Percentiles rank a stretch among this genome's conserved stretches.
Evolutionary conservation across 2,888 invertebrate genomes (phyloP).

Genomic region (Caenorhabditis sinica): DNA sequence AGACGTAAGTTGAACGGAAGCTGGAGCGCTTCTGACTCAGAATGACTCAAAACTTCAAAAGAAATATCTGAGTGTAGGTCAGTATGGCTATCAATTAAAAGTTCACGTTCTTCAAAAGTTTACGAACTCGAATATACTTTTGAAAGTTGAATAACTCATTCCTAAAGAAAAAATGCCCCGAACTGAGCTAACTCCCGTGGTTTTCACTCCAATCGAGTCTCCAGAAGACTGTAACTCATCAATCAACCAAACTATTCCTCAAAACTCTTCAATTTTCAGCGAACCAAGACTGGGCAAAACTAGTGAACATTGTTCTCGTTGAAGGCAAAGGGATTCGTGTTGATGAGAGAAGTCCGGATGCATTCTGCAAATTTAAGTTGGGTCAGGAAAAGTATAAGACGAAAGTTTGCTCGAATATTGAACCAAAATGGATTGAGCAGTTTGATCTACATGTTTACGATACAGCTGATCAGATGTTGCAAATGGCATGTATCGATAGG

Average conservation of each 20-base stretch:
- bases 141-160: no score
- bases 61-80: not conserved
- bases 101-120: not conserved
- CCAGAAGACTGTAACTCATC: not conserved
- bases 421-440: slow-evolving; percentile 96
- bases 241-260: not conserved
- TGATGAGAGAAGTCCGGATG: slow-evolving; percentile 87
- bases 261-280: slow-evolving; percentile 9
- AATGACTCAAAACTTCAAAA: no score
- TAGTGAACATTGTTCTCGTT: slow-evolving; percentile 96
- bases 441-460: slow-evolving; percentile 97
- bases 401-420: slow-evolving; percentile 90
- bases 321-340: slow-evolving; percentile 93
- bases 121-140: no score
- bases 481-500: slow-evolving; percentile 93
- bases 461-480: slow-evolving; percentile 93
- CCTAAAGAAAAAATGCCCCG: not conserved
- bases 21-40: no score
- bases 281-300: slow-evolving; percentile 95
- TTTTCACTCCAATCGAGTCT: not conserved
- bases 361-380: slow-evolving; percentile 96
- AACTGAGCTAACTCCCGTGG: not conserved
- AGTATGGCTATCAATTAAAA: not conserved
- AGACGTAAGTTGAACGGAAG: not conserved
- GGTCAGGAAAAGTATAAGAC: slow-evolving; percentile 98